These are phyloP conservation scores for Cecidostiba fungosa DNA, from an alignment of 2,888 invertebrate genomes.

Conservation along the genomic window DNA sequence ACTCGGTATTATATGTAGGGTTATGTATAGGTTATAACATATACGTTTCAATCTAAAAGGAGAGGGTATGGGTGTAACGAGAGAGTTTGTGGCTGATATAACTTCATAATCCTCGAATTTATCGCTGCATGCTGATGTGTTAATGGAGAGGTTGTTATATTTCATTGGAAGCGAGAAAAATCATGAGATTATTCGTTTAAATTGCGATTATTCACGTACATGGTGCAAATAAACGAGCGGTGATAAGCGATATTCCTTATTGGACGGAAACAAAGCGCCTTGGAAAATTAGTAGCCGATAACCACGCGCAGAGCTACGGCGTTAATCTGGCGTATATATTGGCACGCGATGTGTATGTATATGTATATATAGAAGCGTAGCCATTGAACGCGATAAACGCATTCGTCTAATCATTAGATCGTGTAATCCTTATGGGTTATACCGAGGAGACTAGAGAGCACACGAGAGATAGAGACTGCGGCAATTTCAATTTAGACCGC, in stretches of 20 bases:
- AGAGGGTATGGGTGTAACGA: not conserved
- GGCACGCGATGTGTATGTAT: not conserved
- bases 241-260: not conserved
- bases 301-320: not conserved
- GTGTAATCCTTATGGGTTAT: slow-evolving; percentile 48
- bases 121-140: not conserved
- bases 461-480: not conserved
- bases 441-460: not conserved
- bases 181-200: too few relatives aligned
- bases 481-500: slow-evolving; percentile 53
- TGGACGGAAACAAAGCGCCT: not conserved
- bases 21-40: too few relatives aligned
- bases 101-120: not conserved
- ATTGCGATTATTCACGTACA: not conserved
- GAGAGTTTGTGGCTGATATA: not conserved
- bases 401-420: slow-evolving; percentile 48
- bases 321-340: not conserved
- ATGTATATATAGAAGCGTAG: not conserved
- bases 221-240: slow-evolving; percentile 8
- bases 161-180: too few relatives aligned
- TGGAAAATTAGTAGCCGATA: slow-evolving; percentile 31
- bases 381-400: slow-evolving; percentile 26
- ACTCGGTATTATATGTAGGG: not conserved
- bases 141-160: not conserved
- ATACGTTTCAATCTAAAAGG: too few relatives aligned